Conservation (phyloP, 2,113 vertebrate genomes). For the Alligator mississippiensis region DNA sequence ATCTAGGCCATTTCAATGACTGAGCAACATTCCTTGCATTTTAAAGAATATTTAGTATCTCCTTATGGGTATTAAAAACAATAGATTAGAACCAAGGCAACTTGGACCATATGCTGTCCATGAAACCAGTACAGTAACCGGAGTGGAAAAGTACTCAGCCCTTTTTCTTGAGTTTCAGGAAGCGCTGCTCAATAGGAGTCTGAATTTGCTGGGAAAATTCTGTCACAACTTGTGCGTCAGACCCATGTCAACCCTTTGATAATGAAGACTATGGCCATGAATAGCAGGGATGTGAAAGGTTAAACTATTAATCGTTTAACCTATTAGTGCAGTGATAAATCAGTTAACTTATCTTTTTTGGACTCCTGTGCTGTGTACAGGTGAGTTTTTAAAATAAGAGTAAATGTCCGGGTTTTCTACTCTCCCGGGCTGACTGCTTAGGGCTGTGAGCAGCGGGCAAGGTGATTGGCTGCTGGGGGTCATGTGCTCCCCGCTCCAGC, state of each 20-base stretch:
- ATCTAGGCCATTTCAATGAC: neutral
- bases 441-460: no score
- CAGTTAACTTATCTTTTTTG: no score
- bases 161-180: neutral
- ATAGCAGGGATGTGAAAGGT: no score
- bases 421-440: no score
- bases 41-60: neutral
- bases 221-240: neutral
- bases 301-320: no score
- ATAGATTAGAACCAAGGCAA: neutral
- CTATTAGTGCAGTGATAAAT: no score
- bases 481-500: no score
- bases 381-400: no score
- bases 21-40: neutral
- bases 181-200: neutral
- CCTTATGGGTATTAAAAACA: neutral
- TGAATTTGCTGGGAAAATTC: neutral
- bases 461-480: no score
- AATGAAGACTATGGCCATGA: neutral
- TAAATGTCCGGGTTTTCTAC: no score
- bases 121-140: neutral
- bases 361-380: no score
- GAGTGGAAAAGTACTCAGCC: neutral
- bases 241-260: neutral
- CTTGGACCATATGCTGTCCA: neutral